A percentile compares a stretch with the other conserved stretches of the same genome.
Evolutionary conservation across 2,113 vertebrate species (phyloP).

Genomic region (Henicopernis longicauda): DNA sequence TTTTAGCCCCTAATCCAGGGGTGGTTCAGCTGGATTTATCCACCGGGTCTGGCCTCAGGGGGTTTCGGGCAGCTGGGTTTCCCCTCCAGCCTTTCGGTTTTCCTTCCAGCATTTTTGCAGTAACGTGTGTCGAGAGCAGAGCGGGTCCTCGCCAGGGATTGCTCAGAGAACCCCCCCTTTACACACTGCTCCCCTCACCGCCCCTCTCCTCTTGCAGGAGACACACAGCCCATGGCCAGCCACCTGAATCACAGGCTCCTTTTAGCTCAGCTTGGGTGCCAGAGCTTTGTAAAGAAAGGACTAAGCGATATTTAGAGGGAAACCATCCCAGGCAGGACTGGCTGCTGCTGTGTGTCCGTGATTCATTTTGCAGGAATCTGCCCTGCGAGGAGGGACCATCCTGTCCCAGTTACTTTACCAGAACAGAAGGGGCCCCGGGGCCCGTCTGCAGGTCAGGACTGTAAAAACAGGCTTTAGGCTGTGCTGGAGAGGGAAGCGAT

Average conservation of each 20-base stretch:
- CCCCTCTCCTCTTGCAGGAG: not conserved
- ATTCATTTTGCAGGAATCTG: not conserved
- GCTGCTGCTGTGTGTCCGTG: not conserved
- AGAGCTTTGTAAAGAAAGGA: not conserved
- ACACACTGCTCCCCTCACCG: rapidly evolving
- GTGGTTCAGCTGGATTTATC: not conserved
- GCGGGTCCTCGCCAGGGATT: rapidly evolving
- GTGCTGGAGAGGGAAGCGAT: not conserved
- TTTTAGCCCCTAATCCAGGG: not conserved
- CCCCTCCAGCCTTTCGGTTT: not conserved
- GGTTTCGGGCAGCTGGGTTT: not conserved
- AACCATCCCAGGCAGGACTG: not conserved
- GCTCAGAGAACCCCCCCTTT: not conserved
- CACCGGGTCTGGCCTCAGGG: not conserved
- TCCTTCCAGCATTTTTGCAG: not conserved
- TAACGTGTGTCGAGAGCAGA: rapidly evolving
- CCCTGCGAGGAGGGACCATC: not conserved
- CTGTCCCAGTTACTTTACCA: not conserved
- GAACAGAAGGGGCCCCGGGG: not conserved
- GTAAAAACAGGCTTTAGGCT: not conserved
- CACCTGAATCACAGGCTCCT: not conserved
- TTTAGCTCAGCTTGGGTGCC: not conserved
- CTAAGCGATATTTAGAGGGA: not conserved
- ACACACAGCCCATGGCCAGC: rapidly evolving
- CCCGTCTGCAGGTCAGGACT: not conserved